Evolutionary conservation across 2,113 vertebrate species (phyloP), one percentile per base, ranked within the genome.

Genomic region (Typhlomys cinereus): DNA sequence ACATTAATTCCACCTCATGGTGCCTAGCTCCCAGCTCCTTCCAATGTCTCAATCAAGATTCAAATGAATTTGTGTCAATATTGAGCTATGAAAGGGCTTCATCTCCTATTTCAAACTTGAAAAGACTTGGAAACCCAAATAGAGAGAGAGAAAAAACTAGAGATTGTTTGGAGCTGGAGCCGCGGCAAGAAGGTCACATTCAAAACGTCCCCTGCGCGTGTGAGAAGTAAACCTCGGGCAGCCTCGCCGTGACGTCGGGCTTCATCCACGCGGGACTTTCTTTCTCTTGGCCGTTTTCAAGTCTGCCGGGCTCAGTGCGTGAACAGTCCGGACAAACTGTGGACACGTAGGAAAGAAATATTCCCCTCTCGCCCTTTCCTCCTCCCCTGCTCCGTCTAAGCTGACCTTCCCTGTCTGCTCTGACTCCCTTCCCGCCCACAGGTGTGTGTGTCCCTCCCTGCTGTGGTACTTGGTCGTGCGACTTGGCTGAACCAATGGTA

Each of bases 1-100:
- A 95, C 92, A 97, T 97, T 98, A 98, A 98, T 98, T 94, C 97
- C 97, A 93, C 94, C 94, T 96, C 90, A 15, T 92, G 50, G 97
- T 98, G 97, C 98, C 97, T 97, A 98, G 93, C 96, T 97, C 97
- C 95, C 97, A 84, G 97, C 93, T 97, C 83, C 73, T 91, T 89
- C 91, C 91, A 97, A 97, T 86, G 20, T 97, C 97, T 97, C 96
- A 97, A 97, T 97, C 91, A 97, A 95, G 94, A 95, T 97, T 97
- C 88, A 97, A 92, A 95, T 92, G 61, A 95, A 98, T 97, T 92
- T 96, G 75, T 61, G 92, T 95, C 70, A 95, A 96, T 75, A 95
- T 82, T 96, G 93, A 89, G 85, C 81, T 80, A 90, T 67, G 89
- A 96, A 95, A 90, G 44, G 80, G 95, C 87, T 70, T 90, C 90